Conservation (phyloP, 2,797 vertebrate genomes). For the Pempheris klunzingeri region DNA sequence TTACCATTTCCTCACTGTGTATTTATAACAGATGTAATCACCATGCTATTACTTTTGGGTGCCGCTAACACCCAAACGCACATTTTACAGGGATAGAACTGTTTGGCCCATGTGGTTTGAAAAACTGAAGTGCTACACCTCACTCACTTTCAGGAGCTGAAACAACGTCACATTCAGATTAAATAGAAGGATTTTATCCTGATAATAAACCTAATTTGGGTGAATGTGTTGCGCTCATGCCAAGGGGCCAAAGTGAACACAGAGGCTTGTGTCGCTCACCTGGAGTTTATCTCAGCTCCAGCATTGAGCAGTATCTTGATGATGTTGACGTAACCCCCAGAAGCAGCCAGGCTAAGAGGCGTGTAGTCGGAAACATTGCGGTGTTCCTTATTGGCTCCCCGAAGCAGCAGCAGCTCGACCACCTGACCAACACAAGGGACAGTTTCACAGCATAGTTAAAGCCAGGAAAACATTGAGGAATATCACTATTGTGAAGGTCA, state of each 20-base stretch:
- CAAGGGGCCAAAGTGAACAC: neutral
- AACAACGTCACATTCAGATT: neutral
- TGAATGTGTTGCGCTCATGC: neutral
- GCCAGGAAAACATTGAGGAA: neutral
- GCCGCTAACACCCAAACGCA: neutral
- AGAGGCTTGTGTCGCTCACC: slow-evolving; percentile 79
- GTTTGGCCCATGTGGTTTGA: neutral
- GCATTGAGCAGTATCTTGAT: slow-evolving; percentile 99
- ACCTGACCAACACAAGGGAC: slow-evolving; percentile 83
- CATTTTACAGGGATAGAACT: slow-evolving; percentile 8
- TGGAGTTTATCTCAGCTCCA: slow-evolving; percentile 99
- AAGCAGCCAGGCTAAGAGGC: slow-evolving; percentile 96
- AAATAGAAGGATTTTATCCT: neutral
- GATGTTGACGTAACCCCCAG: slow-evolving; percentile 99
- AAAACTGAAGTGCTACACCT: neutral
- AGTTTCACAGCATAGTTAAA: neutral
- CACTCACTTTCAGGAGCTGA: slow-evolving; percentile 8
- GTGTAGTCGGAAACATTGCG: slow-evolving; percentile 99
- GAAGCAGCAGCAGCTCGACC: slow-evolving; percentile 95
- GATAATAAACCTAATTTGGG: neutral
- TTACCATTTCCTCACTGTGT: neutral
- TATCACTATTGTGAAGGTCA: neutral
- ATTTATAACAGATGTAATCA: neutral
- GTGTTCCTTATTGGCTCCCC: slow-evolving; percentile 99
- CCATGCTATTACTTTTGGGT: neutral